Percentiles rank a stretch among this genome's conserved stretches.
Evolutionary conservation across 2,888 invertebrate species (phyloP).

Genomic region (Andrena minutula): DNA sequence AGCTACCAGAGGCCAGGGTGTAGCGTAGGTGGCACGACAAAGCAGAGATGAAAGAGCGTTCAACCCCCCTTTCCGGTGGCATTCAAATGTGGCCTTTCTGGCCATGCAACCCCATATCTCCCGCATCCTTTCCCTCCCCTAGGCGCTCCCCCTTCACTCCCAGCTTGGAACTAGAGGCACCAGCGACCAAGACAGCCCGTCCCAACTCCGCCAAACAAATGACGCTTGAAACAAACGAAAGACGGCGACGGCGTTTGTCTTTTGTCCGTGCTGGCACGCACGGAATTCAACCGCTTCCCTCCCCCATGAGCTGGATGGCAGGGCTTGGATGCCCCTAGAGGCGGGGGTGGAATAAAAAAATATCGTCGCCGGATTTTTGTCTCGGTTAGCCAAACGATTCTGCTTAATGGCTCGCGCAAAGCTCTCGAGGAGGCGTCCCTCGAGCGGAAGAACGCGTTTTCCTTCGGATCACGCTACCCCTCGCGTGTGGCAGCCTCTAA

Average conservation of each 20-base stretch:
- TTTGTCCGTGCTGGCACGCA: constrained; percentile 81
- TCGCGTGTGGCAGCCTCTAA: neutral
- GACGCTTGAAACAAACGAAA: constrained; percentile 85
- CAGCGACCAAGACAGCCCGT: constrained; percentile 40
- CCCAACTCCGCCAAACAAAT: constrained; percentile 82
- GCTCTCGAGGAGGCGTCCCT: constrained; percentile 61
- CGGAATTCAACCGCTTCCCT: constrained; percentile 74
- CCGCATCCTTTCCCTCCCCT: constrained; percentile 75
- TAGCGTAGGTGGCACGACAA: constrained; percentile 62
- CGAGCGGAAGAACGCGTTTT: constrained; percentile 57
- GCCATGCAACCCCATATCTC: constrained; percentile 78
- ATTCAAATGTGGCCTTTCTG: constrained; percentile 82
- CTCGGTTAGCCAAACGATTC: constrained; percentile 84
- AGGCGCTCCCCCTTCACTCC: constrained; percentile 47
- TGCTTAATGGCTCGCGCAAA: constrained; percentile 83
- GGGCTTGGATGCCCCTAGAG: neutral
- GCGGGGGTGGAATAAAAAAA: constrained; percentile 75
- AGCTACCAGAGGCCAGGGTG: constrained; percentile 22
- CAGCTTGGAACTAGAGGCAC: constrained; percentile 25
- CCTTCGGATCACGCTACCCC: constrained; percentile 26
- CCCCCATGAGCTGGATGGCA: neutral
- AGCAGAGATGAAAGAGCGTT: constrained; percentile 80
- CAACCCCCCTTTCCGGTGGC: constrained; percentile 75
- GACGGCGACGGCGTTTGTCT: constrained; percentile 82
- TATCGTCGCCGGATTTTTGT: constrained; percentile 83